Evolutionary conservation across 2,797 vertebrate species (phyloP).

Genomic region (Siniperca undulata): DNA sequence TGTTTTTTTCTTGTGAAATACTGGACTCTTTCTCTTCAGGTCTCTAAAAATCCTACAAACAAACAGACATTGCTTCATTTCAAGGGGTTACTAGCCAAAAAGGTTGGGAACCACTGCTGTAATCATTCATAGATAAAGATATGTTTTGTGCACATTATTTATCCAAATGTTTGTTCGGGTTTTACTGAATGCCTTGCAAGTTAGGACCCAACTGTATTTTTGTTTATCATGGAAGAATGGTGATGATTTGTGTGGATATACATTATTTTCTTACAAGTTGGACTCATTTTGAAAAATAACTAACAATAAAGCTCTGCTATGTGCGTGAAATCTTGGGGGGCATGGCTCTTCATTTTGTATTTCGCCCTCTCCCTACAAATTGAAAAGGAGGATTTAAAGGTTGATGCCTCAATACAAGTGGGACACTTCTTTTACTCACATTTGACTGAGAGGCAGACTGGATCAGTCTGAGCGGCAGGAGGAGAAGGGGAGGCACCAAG

Average conservation of each 20-base stretch:
- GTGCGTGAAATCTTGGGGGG: neutral
- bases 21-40: neutral
- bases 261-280: neutral
- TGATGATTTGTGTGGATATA: neutral
- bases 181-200: neutral
- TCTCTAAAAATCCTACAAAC: neutral
- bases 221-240: neutral
- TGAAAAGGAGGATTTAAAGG: conserved; percentile 69
- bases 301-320: neutral
- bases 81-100: neutral
- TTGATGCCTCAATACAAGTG: conserved; percentile 58
- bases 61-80: neutral
- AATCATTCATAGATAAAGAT: neutral
- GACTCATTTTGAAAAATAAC: neutral
- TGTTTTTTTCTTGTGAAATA: neutral
- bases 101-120: neutral
- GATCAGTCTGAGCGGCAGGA: conserved; percentile 59
- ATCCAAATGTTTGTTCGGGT: neutral
- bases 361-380: neutral
- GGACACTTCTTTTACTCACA: conserved; percentile 42
- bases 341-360: conserved; percentile 11
- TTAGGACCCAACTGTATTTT: neutral
- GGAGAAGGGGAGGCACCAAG: conserved; percentile 49
- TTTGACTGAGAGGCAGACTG: conserved; percentile 46
- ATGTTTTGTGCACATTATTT: neutral